Conservation (phyloP, 2,888 invertebrate species). For the Megastigmus dorsalis region DNA sequence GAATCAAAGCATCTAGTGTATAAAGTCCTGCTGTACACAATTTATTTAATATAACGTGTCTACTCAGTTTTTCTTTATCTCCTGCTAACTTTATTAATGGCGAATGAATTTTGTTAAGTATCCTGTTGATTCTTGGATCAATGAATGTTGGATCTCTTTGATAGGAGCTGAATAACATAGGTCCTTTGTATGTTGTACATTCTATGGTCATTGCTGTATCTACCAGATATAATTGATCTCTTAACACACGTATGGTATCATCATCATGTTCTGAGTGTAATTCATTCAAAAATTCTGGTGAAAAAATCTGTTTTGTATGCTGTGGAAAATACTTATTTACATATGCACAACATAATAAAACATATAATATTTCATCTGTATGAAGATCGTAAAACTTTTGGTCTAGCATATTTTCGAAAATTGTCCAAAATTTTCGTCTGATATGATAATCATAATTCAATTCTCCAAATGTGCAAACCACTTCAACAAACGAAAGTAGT, state of each 20-base stretch:
- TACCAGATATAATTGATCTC: slow-evolving; percentile 78
- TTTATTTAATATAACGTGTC: slow-evolving; percentile 76
- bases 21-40: slow-evolving; percentile 78
- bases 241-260: slow-evolving; percentile 69
- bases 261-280: slow-evolving; percentile 74
- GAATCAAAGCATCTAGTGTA: slow-evolving; percentile 78
- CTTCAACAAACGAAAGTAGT: slow-evolving; percentile 76
- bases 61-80: slow-evolving; percentile 75
- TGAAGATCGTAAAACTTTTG: slow-evolving; percentile 78
- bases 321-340: slow-evolving; percentile 79
- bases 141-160: slow-evolving; percentile 76
- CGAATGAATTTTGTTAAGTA: slow-evolving; percentile 75
- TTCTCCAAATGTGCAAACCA: slow-evolving; percentile 79
- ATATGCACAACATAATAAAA: slow-evolving; percentile 81
- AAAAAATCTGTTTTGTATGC: slow-evolving; percentile 79
- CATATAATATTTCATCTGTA: slow-evolving; percentile 78
- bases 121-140: slow-evolving; percentile 74
- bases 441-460: slow-evolving; percentile 78
- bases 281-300: slow-evolving; percentile 78
- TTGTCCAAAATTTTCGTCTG: slow-evolving; percentile 77
- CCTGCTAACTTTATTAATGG: slow-evolving; percentile 75
- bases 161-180: slow-evolving; percentile 77
- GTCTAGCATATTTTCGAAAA: slow-evolving; percentile 76
- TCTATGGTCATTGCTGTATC: slow-evolving; percentile 81
- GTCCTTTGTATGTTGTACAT: slow-evolving; percentile 78